These are phyloP conservation scores for Pangasius krempfi DNA, from an alignment of 2,797 vertebrate species.

Conservation along the genomic window DNA sequence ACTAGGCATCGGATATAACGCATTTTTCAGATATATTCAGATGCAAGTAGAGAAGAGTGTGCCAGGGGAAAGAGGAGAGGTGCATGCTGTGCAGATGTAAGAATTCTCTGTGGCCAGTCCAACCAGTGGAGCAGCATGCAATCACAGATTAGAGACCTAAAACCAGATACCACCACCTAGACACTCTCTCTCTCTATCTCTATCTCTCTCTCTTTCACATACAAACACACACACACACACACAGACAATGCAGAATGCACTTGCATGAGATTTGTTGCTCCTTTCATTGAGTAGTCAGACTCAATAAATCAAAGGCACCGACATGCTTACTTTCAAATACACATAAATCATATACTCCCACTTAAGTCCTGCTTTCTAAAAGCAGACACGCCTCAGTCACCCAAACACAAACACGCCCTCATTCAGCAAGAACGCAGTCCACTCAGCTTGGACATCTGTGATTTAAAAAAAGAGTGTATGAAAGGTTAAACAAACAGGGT, in stretches of 20 bases:
- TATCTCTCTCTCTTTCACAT: not conserved
- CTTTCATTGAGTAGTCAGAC: conserved; percentile 35
- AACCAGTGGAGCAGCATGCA: conserved; percentile 67
- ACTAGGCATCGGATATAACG: conserved; percentile 26
- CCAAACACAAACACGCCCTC: conserved; percentile 53
- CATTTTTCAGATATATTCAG: conserved; percentile 28
- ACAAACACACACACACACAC: not conserved
- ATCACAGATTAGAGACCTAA: conserved; percentile 29
- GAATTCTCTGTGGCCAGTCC: conserved; percentile 58
- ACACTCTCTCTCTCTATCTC: not conserved
- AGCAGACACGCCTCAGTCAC: conserved; percentile 32
- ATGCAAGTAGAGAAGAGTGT: conserved; percentile 30
- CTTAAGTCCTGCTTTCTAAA: conserved; percentile 23
- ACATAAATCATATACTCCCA: conserved; percentile 54
- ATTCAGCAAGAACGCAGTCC: conserved; percentile 28
- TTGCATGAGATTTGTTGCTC: conserved; percentile 13
- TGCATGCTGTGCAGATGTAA: conserved; percentile 16
- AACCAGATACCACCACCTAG: conserved; percentile 20
- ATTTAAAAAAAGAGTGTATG: conserved; percentile 26
- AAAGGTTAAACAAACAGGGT: conserved; percentile 55
- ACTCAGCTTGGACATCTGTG: conserved; percentile 55
- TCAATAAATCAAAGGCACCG: conserved; percentile 40
- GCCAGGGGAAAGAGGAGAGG: conserved; percentile 38
- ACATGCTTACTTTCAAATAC: conserved; percentile 39
- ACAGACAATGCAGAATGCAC: conserved; percentile 16